Evolutionary conservation across 2,797 vertebrate species (phyloP), one percentile per base, ranked within the genome.

Genomic region (Ptychobarbus kaznakovi): DNA sequence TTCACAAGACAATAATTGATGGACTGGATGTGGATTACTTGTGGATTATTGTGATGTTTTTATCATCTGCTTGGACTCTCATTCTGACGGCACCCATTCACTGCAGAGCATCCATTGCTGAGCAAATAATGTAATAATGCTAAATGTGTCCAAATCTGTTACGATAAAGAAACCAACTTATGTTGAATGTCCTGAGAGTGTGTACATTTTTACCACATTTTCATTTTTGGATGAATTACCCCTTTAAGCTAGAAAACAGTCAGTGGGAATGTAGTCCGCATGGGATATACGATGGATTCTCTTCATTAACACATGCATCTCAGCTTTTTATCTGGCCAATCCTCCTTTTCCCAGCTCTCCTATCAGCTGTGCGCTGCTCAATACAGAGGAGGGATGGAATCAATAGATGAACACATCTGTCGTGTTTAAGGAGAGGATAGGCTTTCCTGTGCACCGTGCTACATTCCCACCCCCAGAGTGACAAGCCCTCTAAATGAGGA

Each of bases 371-470:
- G 75, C n/a, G 79, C 42, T 75, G 72, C 51, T 80, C 68, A 80
- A 82, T 80, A 83, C 86, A 70, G 58, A 86, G 8, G 51, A 87
- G 86, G 84, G 73, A 86, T 85, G 84, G 84, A 87, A 87, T 90
- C 86, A 90, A 89, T 90, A 86, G 85, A 87, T 70, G 81, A 89
- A 49, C 76, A 86, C 89, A 89, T 90, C 90, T 90, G 90, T 66
- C 86, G 56, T 69, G 73, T 74, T 87, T 86, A 86, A 84, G 85
- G 79, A 84, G 77, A 73, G 49, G 32, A 79, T 61, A 87, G 82
- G 40, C 83, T 76, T 85, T 66, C 61, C 66, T 78, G 83, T 85
- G 77, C 83, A 53, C 83, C 3, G 51, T 61, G 38, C 46, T 74
- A 38, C n/a, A 70, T 82, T 84, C 81, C 85, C 84, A 86, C 88